These are phyloP conservation scores for Drosophila sordidapex DNA, from an alignment of 2,888 invertebrate species.

Conservation along the genomic window DNA sequence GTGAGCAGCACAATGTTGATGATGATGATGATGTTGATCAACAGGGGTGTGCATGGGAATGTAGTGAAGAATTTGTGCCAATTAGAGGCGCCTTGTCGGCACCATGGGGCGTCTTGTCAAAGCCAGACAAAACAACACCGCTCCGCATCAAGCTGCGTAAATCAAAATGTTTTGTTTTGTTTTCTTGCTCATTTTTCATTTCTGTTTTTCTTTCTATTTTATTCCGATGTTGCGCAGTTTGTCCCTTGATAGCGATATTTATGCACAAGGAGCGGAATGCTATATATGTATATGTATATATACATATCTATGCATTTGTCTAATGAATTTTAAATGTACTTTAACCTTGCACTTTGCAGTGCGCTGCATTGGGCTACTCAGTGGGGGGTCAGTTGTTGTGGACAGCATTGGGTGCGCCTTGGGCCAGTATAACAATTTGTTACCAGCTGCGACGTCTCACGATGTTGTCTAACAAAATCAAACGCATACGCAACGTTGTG, in stretches of 20 bases:
- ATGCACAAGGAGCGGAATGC: slow-evolving; percentile 22
- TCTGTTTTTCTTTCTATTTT: slow-evolving; percentile 17
- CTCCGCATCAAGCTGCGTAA: slow-evolving; percentile 51
- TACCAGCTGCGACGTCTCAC: slow-evolving; percentile 23
- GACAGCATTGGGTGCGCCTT: slow-evolving; percentile 36
- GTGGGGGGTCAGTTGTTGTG: slow-evolving; percentile 38
- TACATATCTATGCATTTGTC: slow-evolving; percentile 41
- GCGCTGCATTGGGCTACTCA: slow-evolving; percentile 20
- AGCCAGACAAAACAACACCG: slow-evolving; percentile 42
- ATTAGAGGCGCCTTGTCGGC: slow-evolving; percentile 68
- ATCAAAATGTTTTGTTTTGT: slow-evolving; percentile 65
- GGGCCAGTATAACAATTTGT: slow-evolving; percentile 20
- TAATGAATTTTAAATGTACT: slow-evolving; percentile 77
- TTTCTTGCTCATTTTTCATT: slow-evolving; percentile 15
- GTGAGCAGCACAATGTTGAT: slow-evolving; percentile 5
- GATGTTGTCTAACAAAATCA: slow-evolving; percentile 6
- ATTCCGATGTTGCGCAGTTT: slow-evolving; percentile 13
- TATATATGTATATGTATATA: slow-evolving; percentile 6
- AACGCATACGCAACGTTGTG: slow-evolving; percentile 36
- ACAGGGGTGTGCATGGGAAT: slow-evolving; percentile 16
- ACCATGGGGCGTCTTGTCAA: slow-evolving; percentile 51
- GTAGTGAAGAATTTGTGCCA: slow-evolving; percentile 61
- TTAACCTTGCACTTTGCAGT: slow-evolving; percentile 63
- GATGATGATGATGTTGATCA: slow-evolving; percentile 14
- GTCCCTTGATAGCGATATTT: slow-evolving; percentile 17